Conservation (phyloP, 2,113 vertebrate genomes). For the Axis porcinus region DNA sequence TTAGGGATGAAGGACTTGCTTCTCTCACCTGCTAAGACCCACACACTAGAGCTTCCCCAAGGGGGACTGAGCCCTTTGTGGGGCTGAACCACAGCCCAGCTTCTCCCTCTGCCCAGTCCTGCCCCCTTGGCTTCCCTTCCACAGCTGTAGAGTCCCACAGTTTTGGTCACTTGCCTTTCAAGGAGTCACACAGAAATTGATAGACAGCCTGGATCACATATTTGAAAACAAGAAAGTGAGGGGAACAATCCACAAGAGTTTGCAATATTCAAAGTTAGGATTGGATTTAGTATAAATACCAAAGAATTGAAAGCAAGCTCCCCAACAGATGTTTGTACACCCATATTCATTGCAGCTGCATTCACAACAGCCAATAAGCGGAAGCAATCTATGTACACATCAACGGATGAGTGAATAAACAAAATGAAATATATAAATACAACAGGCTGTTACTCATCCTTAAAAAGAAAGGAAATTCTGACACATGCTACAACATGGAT, state of each 20-base stretch:
- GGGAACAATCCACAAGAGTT: no score
- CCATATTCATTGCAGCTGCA: neutral
- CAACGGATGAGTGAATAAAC: neutral
- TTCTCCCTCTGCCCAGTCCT: neutral
- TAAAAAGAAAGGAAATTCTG: neutral
- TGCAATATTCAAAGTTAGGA: neutral
- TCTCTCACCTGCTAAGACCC: neutral
- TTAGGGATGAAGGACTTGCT: neutral
- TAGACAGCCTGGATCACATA: neutral
- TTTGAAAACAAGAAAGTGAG: neutral
- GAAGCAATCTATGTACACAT: neutral
- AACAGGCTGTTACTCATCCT: neutral
- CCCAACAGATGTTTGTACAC: neutral
- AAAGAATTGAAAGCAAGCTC: neutral
- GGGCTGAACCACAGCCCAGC: neutral
- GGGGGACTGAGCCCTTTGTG: neutral
- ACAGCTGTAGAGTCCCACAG: neutral
- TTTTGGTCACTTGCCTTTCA: neutral
- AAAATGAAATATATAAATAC: neutral
- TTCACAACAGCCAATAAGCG: neutral
- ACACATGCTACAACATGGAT: neutral
- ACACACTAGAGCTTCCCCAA: neutral
- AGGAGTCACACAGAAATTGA: neutral
- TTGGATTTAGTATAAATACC: neutral
- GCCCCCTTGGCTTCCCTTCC: neutral